Base-by-base conservation (phyloP, 2,888 invertebrate species). In the Andricus curvator region DNA sequence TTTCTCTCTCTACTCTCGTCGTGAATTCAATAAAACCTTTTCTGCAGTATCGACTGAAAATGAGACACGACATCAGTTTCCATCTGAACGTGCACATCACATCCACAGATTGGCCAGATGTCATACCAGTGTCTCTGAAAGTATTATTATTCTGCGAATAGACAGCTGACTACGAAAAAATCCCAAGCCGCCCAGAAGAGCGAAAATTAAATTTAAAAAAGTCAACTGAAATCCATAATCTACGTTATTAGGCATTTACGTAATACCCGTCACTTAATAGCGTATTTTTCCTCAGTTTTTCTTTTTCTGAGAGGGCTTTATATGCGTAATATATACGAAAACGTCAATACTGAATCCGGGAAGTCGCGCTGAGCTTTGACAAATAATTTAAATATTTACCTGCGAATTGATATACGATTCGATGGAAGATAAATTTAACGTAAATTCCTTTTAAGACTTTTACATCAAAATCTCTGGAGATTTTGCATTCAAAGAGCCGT, bases 11-110 rank as follows among this genome's bases (percentile, higher is more conserved):
- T 13, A 74, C 74, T 74, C 13, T 56, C 74, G 56, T 48, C 25
- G 68, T 74, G 37, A 74, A 74, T 74, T 74, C 74, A 74, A 74
- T 74, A 74, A 74, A 74, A 74, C 74, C 74, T 51, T 74, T 74
- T 56, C 74, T 74, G 56, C 74, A 56, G 74, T 74, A 56, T 74
- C 74, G 33, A 74, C 74, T 74, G 74, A 56, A 74, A 74, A 74
- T 70, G 48, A 70, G 48, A 70, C 17, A 20, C 70, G 70, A 17
- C 48, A 48, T 70, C 70, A 70, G 48, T 74, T 56, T 56, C 74
- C 33, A 74, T 56, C 56, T 48, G 56, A 56, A 48, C 20, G 56
- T 74, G 51, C 74, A 74, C 56, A 74, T 20, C 74, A 67, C 66
- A 41, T 37, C 13, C 33, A 37, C 74, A 74, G 51, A 33, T 74